phyloP scores from a whole-genome alignment of 2,113 vertebrate genomes.

The Sterrhoptilus dennistouni region DNA sequence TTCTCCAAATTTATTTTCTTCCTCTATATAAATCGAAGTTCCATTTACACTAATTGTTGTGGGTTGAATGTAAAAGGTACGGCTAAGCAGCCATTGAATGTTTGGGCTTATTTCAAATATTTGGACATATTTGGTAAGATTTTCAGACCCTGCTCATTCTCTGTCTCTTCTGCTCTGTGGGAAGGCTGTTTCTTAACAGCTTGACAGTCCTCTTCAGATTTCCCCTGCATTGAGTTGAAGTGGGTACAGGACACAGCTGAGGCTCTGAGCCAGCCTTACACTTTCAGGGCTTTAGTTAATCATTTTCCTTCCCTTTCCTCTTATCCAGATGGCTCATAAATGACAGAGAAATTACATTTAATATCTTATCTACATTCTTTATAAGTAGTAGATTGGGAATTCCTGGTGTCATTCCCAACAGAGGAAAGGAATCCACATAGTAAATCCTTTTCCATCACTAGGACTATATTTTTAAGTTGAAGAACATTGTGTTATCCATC shows the following conservation, averaged over 20 bases:
- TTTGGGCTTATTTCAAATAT: conserved; percentile 51
- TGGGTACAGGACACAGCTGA: conserved; percentile 17
- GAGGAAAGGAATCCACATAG: neutral
- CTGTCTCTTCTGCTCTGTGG: conserved; percentile 60
- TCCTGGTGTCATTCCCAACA: neutral
- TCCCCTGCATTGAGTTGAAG: conserved; percentile 1
- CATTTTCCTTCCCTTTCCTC: neutral
- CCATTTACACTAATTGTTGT: neutral
- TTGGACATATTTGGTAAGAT: conserved; percentile 64
- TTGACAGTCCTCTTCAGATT: conserved; percentile 28
- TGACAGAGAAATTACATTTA: conserved; percentile 3
- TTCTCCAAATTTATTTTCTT: conserved; percentile 39
- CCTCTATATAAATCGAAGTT: conserved; percentile 23
- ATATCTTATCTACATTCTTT: neutral
- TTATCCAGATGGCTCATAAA: conserved; percentile 5
- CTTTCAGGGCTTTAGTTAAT: conserved; percentile 12
- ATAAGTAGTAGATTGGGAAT: neutral
- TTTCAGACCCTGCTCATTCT: conserved; percentile 43
- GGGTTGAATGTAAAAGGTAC: conserved; percentile 49
- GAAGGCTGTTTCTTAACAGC: conserved; percentile 57
- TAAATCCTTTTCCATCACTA: conserved; percentile 5
- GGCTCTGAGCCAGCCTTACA: conserved; percentile 5
- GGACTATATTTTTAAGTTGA: neutral
- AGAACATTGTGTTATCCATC: neutral
- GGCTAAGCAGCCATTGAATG: conserved; percentile 25